Base-by-base conservation (phyloP, 2,888 invertebrate genomes). In the Prenolepis imparis region DNA sequence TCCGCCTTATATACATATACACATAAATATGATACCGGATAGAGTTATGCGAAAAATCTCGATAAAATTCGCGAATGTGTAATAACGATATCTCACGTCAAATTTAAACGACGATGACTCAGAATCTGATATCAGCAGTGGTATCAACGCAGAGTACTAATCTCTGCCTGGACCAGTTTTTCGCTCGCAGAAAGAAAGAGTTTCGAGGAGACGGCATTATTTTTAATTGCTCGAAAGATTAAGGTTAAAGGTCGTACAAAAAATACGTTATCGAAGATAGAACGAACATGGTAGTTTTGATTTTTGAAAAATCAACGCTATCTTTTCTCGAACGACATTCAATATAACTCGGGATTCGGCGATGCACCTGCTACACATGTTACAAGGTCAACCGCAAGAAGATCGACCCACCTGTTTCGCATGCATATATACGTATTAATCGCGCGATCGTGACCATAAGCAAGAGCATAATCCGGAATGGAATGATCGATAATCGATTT, bases 401-500 rank as follows among this genome's bases (percentile, higher is more conserved):
- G 52, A 68, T 57, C 36, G 70, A 24, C 52, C 39, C 32, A 5
- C 12, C 52, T 48, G 32, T 28, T 52, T 52, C 32, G 48, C 28
- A n/a, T 48, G 32, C 48, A 48, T 15, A 12, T 28, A 28, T 28
- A 28, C n/a, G 18, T 24, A 44, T 44, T 68, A n/a, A 52, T 68
- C 68, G 32, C 24, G 67, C 6, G 48, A 67, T 67, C 67, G 67
- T 8, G 24, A 44, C 28, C 41, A 36, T 36, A 21, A 24, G 41
- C 15, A 12, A 4, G 12, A 41, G 39, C 39, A 5, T 24, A 41
- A 21, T 66, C 32, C 24, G 12, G 52, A 48, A 68, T 32, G 68
- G 11, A 36, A 36, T 52, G 32, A 68, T 68, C 52, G 48, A 52
- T 68, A 32, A 52, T 52, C 68, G n/a, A 68, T 68, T 68, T 21